Evolutionary conservation across 2,113 vertebrate species (phyloP).

Genomic region (Haemorhous mexicanus): DNA sequence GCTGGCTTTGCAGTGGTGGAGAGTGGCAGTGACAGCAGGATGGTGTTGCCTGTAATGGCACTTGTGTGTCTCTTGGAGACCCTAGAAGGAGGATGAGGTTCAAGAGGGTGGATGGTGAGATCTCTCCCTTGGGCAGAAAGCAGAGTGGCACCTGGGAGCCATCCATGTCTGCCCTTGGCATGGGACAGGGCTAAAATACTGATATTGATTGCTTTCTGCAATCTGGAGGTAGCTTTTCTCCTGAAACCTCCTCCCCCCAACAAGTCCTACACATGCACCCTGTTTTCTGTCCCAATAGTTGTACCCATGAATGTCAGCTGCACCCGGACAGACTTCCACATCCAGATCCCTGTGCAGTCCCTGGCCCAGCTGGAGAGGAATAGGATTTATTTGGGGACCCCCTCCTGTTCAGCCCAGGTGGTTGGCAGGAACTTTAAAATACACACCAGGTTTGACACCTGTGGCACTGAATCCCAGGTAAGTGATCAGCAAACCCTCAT

Average conservation of each 20-base stretch:
- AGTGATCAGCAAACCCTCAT: background rate
- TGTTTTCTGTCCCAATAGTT: slow-evolving; percentile 68
- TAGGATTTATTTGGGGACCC: slow-evolving; percentile 88
- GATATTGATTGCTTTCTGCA: background rate
- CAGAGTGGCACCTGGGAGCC: background rate
- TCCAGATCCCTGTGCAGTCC: slow-evolving; percentile 83
- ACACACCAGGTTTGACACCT: slow-evolving; percentile 90
- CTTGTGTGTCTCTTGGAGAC: background rate
- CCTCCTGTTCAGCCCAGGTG: slow-evolving; percentile 83
- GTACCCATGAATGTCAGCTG: slow-evolving; percentile 94
- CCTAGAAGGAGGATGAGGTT: background rate
- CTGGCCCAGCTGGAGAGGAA: slow-evolving; percentile 85
- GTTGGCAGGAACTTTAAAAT: slow-evolving; percentile 85
- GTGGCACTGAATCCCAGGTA: slow-evolving; percentile 89
- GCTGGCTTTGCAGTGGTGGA: background rate
- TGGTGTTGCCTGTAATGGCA: background rate
- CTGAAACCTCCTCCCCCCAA: background rate
- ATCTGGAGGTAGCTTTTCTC: background rate
- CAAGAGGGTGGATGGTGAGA: background rate
- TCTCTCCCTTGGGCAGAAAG: background rate
- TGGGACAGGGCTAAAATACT: background rate
- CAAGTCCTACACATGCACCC: accelerated
- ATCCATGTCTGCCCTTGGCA: accelerated
- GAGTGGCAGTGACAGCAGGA: background rate
- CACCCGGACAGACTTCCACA: slow-evolving; percentile 93